Conservation (phyloP, 1,140 invertebrate genomes). For the Heliconius eleuchia region DNA sequence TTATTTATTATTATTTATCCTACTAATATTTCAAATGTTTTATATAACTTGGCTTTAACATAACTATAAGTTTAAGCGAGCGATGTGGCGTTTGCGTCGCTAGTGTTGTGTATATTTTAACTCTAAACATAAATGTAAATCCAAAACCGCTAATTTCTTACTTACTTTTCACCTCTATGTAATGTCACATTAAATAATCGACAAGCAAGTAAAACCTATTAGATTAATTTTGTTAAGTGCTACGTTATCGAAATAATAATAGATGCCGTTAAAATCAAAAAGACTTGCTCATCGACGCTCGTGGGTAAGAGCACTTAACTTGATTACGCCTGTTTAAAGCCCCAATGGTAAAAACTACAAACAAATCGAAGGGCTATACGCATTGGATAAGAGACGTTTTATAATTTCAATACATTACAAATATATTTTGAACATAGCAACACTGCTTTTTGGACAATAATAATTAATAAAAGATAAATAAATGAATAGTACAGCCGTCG, state of each 20-base stretch:
- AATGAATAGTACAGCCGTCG: no score
- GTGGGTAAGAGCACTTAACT: constrained; percentile 75
- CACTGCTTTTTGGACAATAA: not conserved
- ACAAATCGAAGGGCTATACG: constrained; percentile 28
- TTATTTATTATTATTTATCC: no score
- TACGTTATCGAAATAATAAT: constrained; percentile 60
- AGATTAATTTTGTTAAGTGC: constrained; percentile 54
- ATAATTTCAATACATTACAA: not conserved
- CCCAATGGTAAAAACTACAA: constrained; percentile 52
- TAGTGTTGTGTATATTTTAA: not conserved
- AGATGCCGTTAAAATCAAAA: constrained; percentile 73
- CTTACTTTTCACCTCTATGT: not conserved
- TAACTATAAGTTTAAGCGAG: no score
- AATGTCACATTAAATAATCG: constrained; percentile 17
- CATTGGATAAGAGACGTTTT: not conserved
- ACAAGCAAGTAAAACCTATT: constrained; percentile 35
- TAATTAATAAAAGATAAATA: no score
- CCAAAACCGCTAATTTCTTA: not conserved
- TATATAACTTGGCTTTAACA: no score
- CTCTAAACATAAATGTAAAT: not conserved
- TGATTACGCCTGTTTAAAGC: constrained; percentile 69
- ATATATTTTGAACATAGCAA: not conserved
- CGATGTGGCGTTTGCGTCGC: no score
- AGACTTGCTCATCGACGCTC: constrained; percentile 62
- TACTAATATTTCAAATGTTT: no score